A percentile compares a stretch with the other conserved stretches of the same genome.
Conservation (phyloP, 2,797 vertebrate species). For the Neosilurus mollespiculum region DNA sequence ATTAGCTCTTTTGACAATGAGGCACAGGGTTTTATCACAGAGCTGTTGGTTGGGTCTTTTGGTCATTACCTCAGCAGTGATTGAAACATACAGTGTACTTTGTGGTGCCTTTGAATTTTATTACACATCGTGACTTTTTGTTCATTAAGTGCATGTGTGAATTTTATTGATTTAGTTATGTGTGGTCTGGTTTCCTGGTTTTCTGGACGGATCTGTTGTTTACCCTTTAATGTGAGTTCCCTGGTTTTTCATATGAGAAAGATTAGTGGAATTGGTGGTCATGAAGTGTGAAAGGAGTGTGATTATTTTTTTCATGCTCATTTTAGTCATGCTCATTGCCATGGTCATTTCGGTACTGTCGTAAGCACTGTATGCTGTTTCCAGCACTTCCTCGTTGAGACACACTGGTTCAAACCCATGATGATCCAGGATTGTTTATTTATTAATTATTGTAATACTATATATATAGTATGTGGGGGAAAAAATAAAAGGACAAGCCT, state of each 20-base stretch:
- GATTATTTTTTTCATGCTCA: no score
- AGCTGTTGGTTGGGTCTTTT: neutral
- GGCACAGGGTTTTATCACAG: neutral
- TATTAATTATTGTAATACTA: no score
- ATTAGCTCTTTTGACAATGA: slow-evolving; percentile 33
- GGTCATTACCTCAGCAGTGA: neutral
- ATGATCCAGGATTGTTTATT: no score
- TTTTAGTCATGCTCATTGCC: no score
- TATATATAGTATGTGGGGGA: no score
- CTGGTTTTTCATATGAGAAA: slow-evolving; percentile 34
- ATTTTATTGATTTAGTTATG: slow-evolving; percentile 41
- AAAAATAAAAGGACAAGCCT: no score
- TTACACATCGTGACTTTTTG: neutral
- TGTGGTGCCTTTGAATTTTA: neutral
- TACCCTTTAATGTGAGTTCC: slow-evolving; percentile 19
- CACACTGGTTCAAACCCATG: no score
- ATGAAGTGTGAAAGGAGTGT: slow-evolving; percentile 22
- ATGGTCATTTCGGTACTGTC: no score
- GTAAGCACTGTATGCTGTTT: no score
- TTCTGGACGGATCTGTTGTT: slow-evolving; percentile 9
- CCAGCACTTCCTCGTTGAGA: no score
- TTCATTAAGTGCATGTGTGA: slow-evolving; percentile 1
- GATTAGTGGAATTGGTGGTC: slow-evolving; percentile 30
- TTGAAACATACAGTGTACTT: neutral
- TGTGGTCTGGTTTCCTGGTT: slow-evolving; percentile 23